Evolutionary conservation across 2,888 invertebrate genomes (phyloP).

Genomic region (Choristoneura rosaceana): DNA sequence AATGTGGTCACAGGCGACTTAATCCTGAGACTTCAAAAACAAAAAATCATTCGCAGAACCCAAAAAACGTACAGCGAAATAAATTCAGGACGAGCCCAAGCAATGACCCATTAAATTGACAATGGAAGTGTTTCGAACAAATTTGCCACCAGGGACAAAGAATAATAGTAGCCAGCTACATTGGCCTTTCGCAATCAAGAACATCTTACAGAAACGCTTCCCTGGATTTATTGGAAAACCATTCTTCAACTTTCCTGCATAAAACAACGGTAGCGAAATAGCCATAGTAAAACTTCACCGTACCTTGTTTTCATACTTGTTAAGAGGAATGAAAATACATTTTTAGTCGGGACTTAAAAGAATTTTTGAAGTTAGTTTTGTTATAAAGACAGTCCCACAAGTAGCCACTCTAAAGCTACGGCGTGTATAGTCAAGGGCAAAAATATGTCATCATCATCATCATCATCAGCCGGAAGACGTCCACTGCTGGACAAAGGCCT

Average conservation of each 20-base stretch:
- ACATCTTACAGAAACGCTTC: constrained; percentile 10
- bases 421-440: too few species aligned
- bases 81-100: constrained; percentile 12
- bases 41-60: not conserved
- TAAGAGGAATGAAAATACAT: not conserved
- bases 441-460: too few species aligned
- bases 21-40: not conserved
- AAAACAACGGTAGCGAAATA: not conserved
- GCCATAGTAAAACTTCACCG: not conserved
- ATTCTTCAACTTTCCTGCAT: constrained; percentile 2
- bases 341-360: not conserved
- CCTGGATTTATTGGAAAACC: constrained; percentile 9
- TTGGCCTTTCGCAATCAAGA: constrained; percentile 23
- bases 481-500: too few species aligned
- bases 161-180: constrained; percentile 23
- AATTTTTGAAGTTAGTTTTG: not conserved
- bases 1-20: too few species aligned
- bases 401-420: not conserved
- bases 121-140: constrained; percentile 28
- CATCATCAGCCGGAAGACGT: too few species aligned
- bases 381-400: not conserved
- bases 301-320: not conserved
- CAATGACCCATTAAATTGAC: constrained; percentile 37
- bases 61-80: not conserved
- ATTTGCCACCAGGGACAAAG: constrained; percentile 11